Evolutionary conservation across 2,888 invertebrate genomes (phyloP), one percentile per base, ranked within the genome.

Genomic region (Fragum fragum): DNA sequence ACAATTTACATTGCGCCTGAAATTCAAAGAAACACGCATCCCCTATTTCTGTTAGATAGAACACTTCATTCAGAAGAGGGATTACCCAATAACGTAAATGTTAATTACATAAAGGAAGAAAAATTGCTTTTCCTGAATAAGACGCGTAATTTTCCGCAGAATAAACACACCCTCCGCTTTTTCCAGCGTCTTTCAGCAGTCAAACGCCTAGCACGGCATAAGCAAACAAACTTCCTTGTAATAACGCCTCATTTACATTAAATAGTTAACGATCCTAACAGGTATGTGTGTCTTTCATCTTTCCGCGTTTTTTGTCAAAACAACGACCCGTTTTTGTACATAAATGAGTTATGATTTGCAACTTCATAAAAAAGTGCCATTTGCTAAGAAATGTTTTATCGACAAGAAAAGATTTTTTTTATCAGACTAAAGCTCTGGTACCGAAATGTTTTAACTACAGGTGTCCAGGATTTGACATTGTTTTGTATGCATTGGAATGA

Each of bases 231-330:
- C 66, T 66, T 14, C 14, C 23, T n/a, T 18, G 42, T 23, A 42
- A 66, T 9, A n/a, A 66, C 66, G 66, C 66, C 23, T 66, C 66
- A 66, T 66, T 66, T 66, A 42, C 42, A 21, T 9, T 66, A 9
- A 21, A 66, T 42, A 42, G 66, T 39, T 66, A 66, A 66, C 39
- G 66, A 66, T 21, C 42, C 21, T 26, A 66, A 39, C 66, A 66
- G 66, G 66, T 42, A 66, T 66, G 42, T 63, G 16, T 63, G 32
- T 63, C 32, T 63, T 63, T 63, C 63, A 63, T 63, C 63, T 63
- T 9, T 32, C 1, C 32, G 36, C 18, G 32, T 32, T n/a, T 36
- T 63, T 63, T 63, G 32, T 63, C 57, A 57, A 21, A 57, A 57
- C n/a, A 57, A 21, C 57, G 57, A 23, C 2, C 3, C 2, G 2